Evolutionary conservation across 2,797 vertebrate genomes (phyloP).

Genomic region (Diceros bicornis): DNA sequence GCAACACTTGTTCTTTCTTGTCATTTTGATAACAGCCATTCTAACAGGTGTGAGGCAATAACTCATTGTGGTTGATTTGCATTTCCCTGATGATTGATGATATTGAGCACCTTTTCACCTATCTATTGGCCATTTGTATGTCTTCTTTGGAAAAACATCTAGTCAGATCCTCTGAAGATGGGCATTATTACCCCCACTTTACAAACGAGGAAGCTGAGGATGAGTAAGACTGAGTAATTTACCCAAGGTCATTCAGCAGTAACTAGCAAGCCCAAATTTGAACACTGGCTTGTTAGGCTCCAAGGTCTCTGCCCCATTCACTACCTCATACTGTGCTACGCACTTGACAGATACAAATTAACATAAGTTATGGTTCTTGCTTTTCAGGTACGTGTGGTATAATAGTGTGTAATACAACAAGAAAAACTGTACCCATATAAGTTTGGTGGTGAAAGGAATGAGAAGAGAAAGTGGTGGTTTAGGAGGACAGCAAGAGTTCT

Average conservation of each 20-base stretch:
- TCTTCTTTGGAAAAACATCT: background rate
- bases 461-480: slow-evolving; percentile 8
- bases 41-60: background rate
- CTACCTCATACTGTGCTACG: background rate
- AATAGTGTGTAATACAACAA: background rate
- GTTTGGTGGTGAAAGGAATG: background rate
- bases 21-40: background rate
- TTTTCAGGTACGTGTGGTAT: slow-evolving; percentile 15
- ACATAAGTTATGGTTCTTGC: background rate
- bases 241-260: background rate
- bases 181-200: background rate
- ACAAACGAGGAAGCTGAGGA: slow-evolving; percentile 15
- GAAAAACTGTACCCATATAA: background rate
- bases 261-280: background rate
- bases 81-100: background rate
- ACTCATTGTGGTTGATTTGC: background rate
- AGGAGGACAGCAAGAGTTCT: background rate
- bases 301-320: background rate
- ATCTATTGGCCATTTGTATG: background rate
- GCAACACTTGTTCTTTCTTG: background rate
- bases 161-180: background rate
- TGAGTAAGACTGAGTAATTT: background rate
- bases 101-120: background rate
- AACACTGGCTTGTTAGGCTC: background rate
- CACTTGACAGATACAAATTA: background rate